Base-by-base conservation (phyloP, 2,888 invertebrate species). In the Coronaproctus castanopsis region DNA sequence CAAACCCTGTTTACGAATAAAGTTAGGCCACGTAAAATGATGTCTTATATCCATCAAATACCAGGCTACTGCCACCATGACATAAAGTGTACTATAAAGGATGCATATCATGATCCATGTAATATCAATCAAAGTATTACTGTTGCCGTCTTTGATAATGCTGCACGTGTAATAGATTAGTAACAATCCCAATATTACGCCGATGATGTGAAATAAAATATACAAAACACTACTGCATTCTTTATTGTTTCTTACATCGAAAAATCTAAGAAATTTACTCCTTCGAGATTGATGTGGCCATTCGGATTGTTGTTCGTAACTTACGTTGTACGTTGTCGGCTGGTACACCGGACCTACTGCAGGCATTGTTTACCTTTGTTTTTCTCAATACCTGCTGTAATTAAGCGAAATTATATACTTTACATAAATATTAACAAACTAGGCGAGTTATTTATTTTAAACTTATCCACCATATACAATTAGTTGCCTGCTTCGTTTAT, bases 281-380 rank as follows among this genome's bases (percentile, higher is more conserved):
- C 59, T 19, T n/a, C 61, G 49, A 20, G 62, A 51, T 24, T 57
- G 62, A n/a, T 69, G 69, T 14, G 68, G 65, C 70, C 70, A 70
- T 61, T 69, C 69, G 49, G 62, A 65, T 60, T 68, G 73, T 69
- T 63, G 74, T 70, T 83, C 83, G 70, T 83, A 84, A 59, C 83
- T 83, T 64, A 83, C 83, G 24, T 59, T 55, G 19, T 59, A 59
- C 65, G 85, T 85, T 63, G 85, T 85, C 19, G 85, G 84, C 71
- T 84, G 84, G 73, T 85, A 85, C 55, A 85, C 84, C 62, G 83
- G 82, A 70, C 81, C 80, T 64, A 74, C 75, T 60, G 79, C 77
- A 65, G 82, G 81, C 82, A 82, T 82, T 70, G 36, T 8, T 36
- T 36, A 36, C 14, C 14, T 36, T 36, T 36, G 36, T 36, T 72